phyloP scores from a whole-genome alignment of 2,797 vertebrate genomes.

The Potorous gilbertii region DNA sequence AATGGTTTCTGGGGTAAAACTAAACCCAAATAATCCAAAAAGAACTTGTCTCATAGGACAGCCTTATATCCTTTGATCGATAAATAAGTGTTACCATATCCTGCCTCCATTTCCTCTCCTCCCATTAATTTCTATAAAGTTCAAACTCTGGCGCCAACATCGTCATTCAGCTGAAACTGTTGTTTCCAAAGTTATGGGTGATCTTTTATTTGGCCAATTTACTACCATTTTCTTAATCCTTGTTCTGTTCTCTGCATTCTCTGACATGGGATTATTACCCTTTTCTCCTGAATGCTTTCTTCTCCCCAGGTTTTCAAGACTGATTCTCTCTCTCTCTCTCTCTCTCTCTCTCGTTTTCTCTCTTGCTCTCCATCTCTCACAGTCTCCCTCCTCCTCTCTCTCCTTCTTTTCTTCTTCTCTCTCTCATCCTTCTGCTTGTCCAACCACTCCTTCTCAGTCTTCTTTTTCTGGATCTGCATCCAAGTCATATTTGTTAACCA shows the following conservation, averaged over 20 bases:
- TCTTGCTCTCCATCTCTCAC: too few relatives aligned
- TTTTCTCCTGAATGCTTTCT: not conserved
- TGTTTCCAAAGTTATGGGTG: not conserved
- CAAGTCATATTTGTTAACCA: not conserved
- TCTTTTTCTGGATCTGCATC: not conserved
- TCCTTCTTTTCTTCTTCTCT: too few relatives aligned
- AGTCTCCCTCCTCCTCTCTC: not conserved
- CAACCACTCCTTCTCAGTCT: not conserved
- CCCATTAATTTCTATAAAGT: not conserved
- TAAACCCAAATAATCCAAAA: not conserved
- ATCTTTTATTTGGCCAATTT: not conserved
- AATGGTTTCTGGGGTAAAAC: not conserved
- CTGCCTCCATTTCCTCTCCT: not conserved
- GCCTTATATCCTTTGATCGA: not conserved
- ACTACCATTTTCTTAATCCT: not conserved
- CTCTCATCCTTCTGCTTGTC: not conserved
- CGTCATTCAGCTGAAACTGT: not conserved
- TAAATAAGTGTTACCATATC: not conserved
- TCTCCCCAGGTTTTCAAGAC: not conserved
- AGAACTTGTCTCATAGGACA: not conserved
- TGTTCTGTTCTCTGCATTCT: not conserved
- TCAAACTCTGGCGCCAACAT: not conserved
- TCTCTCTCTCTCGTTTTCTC: too few relatives aligned
- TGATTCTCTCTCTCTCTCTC: not conserved
- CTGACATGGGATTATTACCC: not conserved